Percentiles rank a stretch among this genome's conserved stretches.
phyloP scores from a whole-genome alignment of 1,140 invertebrate genomes.

The Coenobita brevimanus region DNA sequence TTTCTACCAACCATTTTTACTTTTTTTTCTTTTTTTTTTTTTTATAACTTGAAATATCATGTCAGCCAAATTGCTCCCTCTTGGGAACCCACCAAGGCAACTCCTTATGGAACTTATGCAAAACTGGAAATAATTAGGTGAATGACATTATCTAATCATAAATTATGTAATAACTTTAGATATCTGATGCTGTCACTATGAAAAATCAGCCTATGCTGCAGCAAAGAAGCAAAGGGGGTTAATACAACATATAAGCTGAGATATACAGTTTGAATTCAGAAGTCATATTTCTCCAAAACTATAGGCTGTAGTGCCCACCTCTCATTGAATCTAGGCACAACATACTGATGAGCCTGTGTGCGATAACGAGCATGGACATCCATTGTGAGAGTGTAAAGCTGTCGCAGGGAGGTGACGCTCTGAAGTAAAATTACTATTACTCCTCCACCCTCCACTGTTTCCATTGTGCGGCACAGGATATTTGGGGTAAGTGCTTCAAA shows the following conservation, averaged over 20 bases:
- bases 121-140: too few species aligned
- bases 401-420: constrained; percentile 90
- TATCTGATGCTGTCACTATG: too few species aligned
- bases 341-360: constrained; percentile 94
- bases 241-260: not conserved
- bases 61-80: too few species aligned
- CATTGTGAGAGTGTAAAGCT: constrained; percentile 98
- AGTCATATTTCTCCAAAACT: too few species aligned
- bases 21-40: too few species aligned
- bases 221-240: not conserved
- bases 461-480: constrained; percentile 95
- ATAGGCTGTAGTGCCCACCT: constrained; percentile 75
- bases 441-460: constrained; percentile 99
- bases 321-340: constrained; percentile 97
- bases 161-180: too few species aligned
- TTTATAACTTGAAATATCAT: too few species aligned
- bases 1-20: too few species aligned
- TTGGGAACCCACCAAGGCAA: too few species aligned
- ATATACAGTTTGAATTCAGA: not conserved
- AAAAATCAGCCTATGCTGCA: too few species aligned
- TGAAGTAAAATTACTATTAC: constrained; percentile 90
- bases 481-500: constrained; percentile 99
- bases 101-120: too few species aligned
- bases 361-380: constrained; percentile 97
- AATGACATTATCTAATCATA: too few species aligned